Base-by-base conservation (phyloP, 2,113 vertebrate species). In the Hippocampus comes region DNA sequence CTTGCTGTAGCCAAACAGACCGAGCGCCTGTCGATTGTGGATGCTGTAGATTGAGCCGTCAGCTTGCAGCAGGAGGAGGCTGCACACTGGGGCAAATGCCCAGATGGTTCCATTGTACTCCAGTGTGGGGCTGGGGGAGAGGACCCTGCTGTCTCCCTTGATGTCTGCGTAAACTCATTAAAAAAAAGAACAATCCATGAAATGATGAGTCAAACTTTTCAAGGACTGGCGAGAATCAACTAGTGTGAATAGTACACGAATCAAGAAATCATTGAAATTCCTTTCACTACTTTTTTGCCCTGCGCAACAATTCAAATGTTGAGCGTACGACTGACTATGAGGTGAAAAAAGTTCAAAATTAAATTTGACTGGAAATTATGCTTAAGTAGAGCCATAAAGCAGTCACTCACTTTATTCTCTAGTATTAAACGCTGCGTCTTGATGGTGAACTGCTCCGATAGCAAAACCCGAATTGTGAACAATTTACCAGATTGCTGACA, bases 21-120 rank as follows among this genome's bases (percentile, higher is more conserved):
- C 90, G 56, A 94, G 88, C 23, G 94, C 91, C 68, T 96, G 93
- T 73, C 91, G 93, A 65, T 93, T 90, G 49, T 89, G 92, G 87
- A 97, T 90, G 83, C 92, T 93, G 25, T 90, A 87, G 85, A 98
- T 95, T 42, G 89, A 94, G 42, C 96, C 96, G 1, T 95, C 92
- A 0, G 93, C 87, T 63, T 67, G 80, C 3, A 99, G 87, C 9
- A 94, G 95, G 69, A 97, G 81, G 56, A 98, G 92, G 34, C 94
- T 93, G 2, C 93, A 96, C 80, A 95, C 86, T 67, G 93, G 93
- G 63, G 91, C 91, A 74, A 95, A 96, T 68, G 93, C 93, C 91
- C 93, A 93, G 25, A 95, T 77, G 0, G 91, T 92, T 3, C 94
- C 96, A 23, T 71, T 91, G 88, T 92, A 98, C 63, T 89, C 83